phyloP scores from a whole-genome alignment of 2,797 vertebrate species.

The Paratrypauchen microcephalus region DNA sequence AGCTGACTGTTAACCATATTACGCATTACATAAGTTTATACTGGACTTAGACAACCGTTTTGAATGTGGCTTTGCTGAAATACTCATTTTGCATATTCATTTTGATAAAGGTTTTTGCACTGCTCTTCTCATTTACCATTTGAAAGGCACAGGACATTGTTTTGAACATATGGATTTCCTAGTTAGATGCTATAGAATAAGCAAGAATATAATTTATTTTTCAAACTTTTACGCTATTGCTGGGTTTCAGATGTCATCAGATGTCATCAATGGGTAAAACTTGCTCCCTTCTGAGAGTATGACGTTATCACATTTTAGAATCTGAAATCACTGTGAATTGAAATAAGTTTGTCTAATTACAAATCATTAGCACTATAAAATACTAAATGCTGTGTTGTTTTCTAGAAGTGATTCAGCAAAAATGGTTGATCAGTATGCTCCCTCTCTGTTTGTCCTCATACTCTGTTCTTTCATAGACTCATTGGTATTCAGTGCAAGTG shows the following conservation, averaged over 20 bases:
- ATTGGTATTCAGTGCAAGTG: conserved; percentile 66
- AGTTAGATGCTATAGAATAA: not conserved
- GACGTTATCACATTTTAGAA: no score
- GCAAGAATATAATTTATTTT: not conserved
- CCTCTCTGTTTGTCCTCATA: conserved; percentile 37
- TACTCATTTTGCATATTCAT: not conserved
- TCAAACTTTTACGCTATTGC: not conserved
- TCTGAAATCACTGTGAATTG: not conserved
- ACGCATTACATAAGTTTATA: not conserved
- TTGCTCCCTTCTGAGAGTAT: no score
- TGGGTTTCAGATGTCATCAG: no score
- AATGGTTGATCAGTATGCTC: conserved; percentile 66
- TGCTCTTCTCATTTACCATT: not conserved
- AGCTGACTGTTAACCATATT: not conserved
- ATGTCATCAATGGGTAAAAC: no score
- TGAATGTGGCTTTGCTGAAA: not conserved
- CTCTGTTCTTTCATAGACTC: conserved; percentile 56
- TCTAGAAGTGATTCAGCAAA: conserved; percentile 69
- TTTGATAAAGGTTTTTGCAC: not conserved
- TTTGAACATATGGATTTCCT: not conserved
- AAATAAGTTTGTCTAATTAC: not conserved
- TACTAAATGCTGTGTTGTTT: conserved; percentile 8
- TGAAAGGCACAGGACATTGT: not conserved
- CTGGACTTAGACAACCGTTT: not conserved
- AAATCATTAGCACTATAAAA: not conserved